Evolutionary conservation across 1,140 invertebrate genomes (phyloP).

Genomic region (Caenorhabditis latens): DNA sequence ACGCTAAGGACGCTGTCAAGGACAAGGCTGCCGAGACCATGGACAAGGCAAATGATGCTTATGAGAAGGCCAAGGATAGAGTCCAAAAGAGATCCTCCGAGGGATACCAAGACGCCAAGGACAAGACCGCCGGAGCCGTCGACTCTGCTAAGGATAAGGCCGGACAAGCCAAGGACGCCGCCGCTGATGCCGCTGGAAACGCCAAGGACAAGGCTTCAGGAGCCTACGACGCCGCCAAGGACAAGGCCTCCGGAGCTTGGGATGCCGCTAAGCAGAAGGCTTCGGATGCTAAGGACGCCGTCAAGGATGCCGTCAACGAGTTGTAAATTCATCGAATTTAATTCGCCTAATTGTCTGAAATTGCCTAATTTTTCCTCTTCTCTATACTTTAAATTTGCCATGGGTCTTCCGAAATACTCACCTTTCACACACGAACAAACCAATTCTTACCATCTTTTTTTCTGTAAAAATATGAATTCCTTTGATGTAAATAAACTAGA

Average conservation of each 20-base stretch:
- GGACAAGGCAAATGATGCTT: not conserved
- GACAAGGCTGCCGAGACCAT: constrained; percentile 1
- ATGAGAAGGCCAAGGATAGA: too few species aligned
- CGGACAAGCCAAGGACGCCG: constrained; percentile 6
- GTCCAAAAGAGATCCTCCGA: too few species aligned
- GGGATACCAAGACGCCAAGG: not conserved
- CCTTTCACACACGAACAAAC: not conserved
- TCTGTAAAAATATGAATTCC: not conserved
- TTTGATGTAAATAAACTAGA: constrained; percentile 10
- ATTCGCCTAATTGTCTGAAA: not conserved
- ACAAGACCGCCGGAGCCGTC: not conserved
- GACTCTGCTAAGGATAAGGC: not conserved
- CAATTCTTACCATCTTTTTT: not conserved
- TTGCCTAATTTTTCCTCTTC: not conserved
- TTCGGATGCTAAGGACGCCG: not conserved
- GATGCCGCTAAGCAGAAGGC: constrained; percentile 19
- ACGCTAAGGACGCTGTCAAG: constrained; percentile 4
- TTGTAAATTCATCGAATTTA: not conserved
- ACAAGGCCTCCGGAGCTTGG: constrained; percentile 7
- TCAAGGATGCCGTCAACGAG: constrained; percentile 13
- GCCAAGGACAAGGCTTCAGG: not conserved
- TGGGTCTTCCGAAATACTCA: not conserved
- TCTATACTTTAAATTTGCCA: not conserved
- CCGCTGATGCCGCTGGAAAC: not conserved
- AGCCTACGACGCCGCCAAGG: constrained; percentile 2